Percentiles rank a stretch among this genome's conserved stretches.
Conservation (phyloP, 2,797 vertebrate species). For the Onychomys arenicola region DNA sequence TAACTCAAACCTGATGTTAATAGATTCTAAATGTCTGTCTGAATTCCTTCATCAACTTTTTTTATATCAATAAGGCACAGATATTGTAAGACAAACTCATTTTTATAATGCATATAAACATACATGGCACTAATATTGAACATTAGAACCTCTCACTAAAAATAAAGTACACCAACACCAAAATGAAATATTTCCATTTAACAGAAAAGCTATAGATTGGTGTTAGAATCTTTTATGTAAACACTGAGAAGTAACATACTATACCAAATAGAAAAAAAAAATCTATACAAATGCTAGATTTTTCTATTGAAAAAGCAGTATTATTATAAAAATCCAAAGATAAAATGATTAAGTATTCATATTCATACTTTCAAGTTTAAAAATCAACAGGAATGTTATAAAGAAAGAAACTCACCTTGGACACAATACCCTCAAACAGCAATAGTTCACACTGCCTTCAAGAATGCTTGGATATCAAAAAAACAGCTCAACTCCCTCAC, state of each 20-base stretch:
- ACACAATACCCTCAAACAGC: neutral
- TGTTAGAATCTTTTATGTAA: conserved; percentile 36
- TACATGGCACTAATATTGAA: neutral
- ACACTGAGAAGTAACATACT: conserved; percentile 17
- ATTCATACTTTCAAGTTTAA: conserved; percentile 4
- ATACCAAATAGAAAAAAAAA: conserved; percentile 24
- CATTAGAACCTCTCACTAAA: neutral
- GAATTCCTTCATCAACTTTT: conserved; percentile 33
- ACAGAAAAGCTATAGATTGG: neutral
- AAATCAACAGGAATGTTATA: neutral
- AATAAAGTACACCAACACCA: conserved; percentile 24
- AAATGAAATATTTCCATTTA: conserved; percentile 40
- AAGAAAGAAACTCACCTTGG: neutral
- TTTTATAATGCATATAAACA: conserved; percentile 61
- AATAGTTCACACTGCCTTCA: conserved; percentile 1
- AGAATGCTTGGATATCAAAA: neutral
- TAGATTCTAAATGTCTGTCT: conserved; percentile 38
- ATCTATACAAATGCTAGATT: neutral
- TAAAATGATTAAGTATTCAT: conserved; percentile 46
- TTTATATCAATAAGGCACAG: conserved; percentile 42
- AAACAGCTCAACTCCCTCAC: neutral
- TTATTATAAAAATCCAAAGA: conserved; percentile 37
- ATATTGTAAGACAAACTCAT: conserved; percentile 57
- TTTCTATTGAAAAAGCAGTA: conserved; percentile 26
- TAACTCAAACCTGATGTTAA: conserved; percentile 42